A percentile compares a stretch with the other conserved stretches of the same genome.
phyloP scores from a whole-genome alignment of 2,888 invertebrate genomes.

The Melieria omissa region DNA sequence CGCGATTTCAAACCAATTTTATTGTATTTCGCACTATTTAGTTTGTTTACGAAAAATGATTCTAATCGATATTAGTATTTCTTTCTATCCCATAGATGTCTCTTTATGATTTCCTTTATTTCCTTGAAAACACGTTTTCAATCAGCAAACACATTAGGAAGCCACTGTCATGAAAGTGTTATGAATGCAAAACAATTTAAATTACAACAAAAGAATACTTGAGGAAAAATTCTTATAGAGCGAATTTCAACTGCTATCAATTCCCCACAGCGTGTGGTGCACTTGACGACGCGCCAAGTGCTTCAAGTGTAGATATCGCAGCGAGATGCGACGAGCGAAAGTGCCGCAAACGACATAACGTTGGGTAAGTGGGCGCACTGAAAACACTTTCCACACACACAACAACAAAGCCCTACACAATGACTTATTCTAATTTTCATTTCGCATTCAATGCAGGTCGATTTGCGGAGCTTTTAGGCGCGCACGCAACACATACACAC shows the following conservation, averaged over 20 bases:
- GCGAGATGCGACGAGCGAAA: not conserved
- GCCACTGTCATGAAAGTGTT: conserved; percentile 28
- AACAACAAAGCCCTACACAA: conserved; percentile 2
- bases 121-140: too few species aligned
- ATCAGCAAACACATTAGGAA: conserved; percentile 17
- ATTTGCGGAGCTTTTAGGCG: conserved; percentile 26
- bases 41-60: too few species aligned
- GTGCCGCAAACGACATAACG: not conserved
- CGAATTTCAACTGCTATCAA: conserved; percentile 15
- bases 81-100: too few species aligned
- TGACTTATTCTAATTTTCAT: conserved; percentile 28
- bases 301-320: too few species aligned
- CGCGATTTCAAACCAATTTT: too few species aligned
- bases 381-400: not conserved
- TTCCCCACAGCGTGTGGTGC: conserved; percentile 14
- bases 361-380: not conserved
- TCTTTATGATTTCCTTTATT: too few species aligned
- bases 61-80: too few species aligned
- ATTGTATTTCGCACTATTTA: too few species aligned
- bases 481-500: not conserved
- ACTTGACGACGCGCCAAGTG: not conserved
- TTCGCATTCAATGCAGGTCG: conserved; percentile 31
- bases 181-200: conserved; percentile 25
- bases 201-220: conserved; percentile 14
- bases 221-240: not conserved